Evolutionary conservation across 2,113 vertebrate species (phyloP), one percentile per base, ranked within the genome.

Genomic region (Gambusia holbrooki): DNA sequence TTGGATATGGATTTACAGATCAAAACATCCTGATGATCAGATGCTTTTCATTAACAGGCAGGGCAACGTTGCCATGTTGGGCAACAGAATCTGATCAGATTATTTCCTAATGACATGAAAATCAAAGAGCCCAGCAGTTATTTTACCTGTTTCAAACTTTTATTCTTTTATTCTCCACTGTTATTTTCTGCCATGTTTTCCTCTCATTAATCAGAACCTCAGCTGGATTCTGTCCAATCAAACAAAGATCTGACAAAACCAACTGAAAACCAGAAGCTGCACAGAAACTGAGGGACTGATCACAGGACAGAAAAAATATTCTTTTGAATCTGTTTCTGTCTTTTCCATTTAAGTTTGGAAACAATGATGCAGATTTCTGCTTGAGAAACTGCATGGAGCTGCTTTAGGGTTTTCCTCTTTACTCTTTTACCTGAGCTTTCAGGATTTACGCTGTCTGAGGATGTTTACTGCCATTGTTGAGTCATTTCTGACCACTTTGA

Each of bases 401-500:
- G 37, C 12, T 40, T 40, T 40, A 3, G 3, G 37, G 37, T 40
- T 40, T 12, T 12, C 10, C 37, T 40, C 11, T 40, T 40, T 12
- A 10, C 32, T 8, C 32, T 6, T 27, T 33, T 9, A 9, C 45
- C 22, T 6, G 5, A 51, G 29, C 29, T 62, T 14, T 13, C 27
- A 62, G 61, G 61, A 14, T 30, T 62, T 3, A 12, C 12, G 25
- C 30, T 29, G 12, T 62, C 60, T 4, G 27, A 62, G 11, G 15
- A n/a, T 5, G 12, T 62, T 15, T 30, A 62, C 29, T 51, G 48
- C 19, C 48, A 1, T 22, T 19, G 40, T 42, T 42, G 12, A 42
- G 40, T 42, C 40, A 40, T 54, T 54, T 54, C 64, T 66, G 65
- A 67, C 40, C 4, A 29, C 6, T 82, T 54, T 48, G 69, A 64